phyloP scores from a whole-genome alignment of 2,888 invertebrate species.

The Chironomus tentans region DNA sequence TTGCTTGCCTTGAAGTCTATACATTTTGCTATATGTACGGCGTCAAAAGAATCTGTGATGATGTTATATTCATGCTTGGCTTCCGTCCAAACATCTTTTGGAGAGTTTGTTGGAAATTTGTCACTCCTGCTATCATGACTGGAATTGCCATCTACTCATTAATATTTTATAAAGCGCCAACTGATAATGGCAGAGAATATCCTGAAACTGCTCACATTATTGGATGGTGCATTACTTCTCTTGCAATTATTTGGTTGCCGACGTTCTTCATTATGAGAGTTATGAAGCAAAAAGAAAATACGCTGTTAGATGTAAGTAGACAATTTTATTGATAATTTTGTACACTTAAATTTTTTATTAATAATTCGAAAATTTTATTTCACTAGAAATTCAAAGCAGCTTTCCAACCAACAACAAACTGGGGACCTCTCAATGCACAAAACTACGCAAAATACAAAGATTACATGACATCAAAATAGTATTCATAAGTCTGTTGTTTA shows the following conservation, averaged over 20 bases:
- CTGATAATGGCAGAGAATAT: slow-evolving; percentile 47
- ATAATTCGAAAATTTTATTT: slow-evolving; percentile 19
- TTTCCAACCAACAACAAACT: slow-evolving; percentile 45
- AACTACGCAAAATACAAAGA: slow-evolving; percentile 47
- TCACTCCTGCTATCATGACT: slow-evolving; percentile 63
- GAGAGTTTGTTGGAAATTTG: slow-evolving; percentile 68
- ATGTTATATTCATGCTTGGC: slow-evolving; percentile 73
- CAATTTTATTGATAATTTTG: background rate
- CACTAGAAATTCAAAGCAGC: slow-evolving; percentile 41
- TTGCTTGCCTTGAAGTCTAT: slow-evolving; percentile 56
- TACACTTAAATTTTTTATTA: background rate
- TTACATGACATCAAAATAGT: slow-evolving; percentile 31
- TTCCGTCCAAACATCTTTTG: slow-evolving; percentile 61
- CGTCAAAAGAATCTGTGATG: slow-evolving; percentile 54
- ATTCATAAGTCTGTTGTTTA: background rate
- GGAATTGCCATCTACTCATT: slow-evolving; percentile 62
- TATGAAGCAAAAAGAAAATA: slow-evolving; percentile 35
- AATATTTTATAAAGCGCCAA: slow-evolving; percentile 45
- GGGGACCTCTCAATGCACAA: slow-evolving; percentile 49
- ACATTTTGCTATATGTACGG: slow-evolving; percentile 69
- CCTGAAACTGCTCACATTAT: slow-evolving; percentile 46
- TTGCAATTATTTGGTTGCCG: slow-evolving; percentile 46
- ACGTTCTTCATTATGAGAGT: slow-evolving; percentile 39
- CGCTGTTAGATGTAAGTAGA: slow-evolving; percentile 32
- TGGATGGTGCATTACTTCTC: slow-evolving; percentile 45